phyloP scores from a whole-genome alignment of 2,888 invertebrate species.

The Spicauda simplicius region DNA sequence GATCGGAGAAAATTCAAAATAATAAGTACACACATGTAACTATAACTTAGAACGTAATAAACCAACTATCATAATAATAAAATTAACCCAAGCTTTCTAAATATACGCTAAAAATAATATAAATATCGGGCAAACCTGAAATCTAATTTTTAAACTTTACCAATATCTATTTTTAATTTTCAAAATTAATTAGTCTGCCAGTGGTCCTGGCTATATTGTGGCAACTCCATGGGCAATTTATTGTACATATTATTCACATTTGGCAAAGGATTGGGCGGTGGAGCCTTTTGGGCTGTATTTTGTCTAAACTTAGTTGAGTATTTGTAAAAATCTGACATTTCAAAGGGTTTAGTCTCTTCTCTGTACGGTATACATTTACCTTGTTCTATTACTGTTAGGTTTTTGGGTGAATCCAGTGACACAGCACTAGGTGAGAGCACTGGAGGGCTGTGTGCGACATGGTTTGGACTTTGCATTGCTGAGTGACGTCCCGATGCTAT shows the following conservation, averaged over 20 bases:
- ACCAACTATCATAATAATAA: neutral
- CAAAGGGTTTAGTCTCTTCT: slow-evolving; percentile 98
- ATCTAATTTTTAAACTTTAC: neutral
- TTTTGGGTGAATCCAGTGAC: slow-evolving; percentile 91
- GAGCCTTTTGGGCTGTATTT: slow-evolving; percentile 62
- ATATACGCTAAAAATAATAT: neutral
- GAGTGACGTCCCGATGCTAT: slow-evolving; percentile 75
- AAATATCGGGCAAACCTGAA: neutral
- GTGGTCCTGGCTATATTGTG: slow-evolving; percentile 71
- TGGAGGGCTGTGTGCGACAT: slow-evolving; percentile 66
- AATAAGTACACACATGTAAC: slow-evolving; percentile 26
- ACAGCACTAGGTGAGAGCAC: slow-evolving; percentile 77
- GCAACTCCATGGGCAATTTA: slow-evolving; percentile 75
- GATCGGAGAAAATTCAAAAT: slow-evolving; percentile 33
- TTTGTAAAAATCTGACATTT: slow-evolving; percentile 99
- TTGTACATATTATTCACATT: slow-evolving; percentile 61
- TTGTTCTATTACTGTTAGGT: slow-evolving; percentile 93
- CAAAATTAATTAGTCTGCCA: slow-evolving; percentile 65
- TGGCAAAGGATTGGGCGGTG: slow-evolving; percentile 57
- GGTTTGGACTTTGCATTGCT: slow-evolving; percentile 74
- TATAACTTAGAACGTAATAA: neutral
- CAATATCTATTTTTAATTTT: neutral
- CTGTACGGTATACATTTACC: slow-evolving; percentile 96
- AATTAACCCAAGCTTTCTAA: neutral
- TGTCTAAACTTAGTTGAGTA: slow-evolving; percentile 97